Conservation (phyloP, 2,113 vertebrate species). For the Etia nguti region DNA sequence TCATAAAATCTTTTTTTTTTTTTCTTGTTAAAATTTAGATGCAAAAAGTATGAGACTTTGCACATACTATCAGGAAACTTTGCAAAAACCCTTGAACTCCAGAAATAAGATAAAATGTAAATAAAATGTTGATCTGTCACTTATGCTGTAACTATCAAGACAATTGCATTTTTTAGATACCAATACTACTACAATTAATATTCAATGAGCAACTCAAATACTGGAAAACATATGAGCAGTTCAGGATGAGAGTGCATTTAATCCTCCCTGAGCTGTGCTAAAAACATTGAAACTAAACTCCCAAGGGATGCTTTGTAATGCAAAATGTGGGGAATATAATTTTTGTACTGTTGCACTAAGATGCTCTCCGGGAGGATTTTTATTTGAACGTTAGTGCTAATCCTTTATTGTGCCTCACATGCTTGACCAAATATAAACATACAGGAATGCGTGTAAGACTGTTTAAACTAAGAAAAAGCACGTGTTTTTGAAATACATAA, state of each 20-base stretch:
- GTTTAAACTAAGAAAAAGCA: neutral
- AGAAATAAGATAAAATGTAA: neutral
- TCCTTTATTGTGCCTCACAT: constrained; percentile 1
- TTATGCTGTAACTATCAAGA: neutral
- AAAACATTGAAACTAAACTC: neutral
- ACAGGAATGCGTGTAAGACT: neutral
- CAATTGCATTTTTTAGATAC: neutral
- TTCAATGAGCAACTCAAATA: neutral
- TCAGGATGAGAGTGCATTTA: neutral
- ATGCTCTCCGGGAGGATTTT: neutral
- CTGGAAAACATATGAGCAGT: neutral
- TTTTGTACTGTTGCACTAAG: constrained; percentile 13
- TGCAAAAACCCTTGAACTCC: neutral
- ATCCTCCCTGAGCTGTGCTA: neutral
- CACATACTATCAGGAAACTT: neutral
- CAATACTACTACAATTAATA: neutral
- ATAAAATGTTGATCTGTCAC: neutral
- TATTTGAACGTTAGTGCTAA: constrained; percentile 10
- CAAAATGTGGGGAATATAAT: neutral
- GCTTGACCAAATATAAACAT: neutral
- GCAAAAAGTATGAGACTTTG: neutral
- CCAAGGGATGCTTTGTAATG: neutral
- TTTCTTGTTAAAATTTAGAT: neutral
- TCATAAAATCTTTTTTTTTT: neutral
- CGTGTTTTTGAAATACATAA: neutral